Base-by-base conservation (phyloP, 2,888 invertebrate genomes). In the Cyrtodaria siliqua region DNA sequence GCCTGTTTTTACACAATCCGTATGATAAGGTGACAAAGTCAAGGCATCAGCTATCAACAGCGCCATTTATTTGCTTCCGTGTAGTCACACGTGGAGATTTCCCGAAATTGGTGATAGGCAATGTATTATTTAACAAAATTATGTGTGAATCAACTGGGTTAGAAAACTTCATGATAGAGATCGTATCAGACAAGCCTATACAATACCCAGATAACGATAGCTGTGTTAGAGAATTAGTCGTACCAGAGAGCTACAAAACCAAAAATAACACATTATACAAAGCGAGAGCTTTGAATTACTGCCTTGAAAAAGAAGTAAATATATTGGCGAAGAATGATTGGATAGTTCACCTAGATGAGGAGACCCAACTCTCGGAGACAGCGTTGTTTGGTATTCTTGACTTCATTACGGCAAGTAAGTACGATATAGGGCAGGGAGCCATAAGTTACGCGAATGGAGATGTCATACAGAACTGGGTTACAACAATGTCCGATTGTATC, bases 281-380 rank as follows among this genome's bases (percentile, higher is more conserved):
- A 71, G 86, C 87, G 1, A 67, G 86, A 18, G 86, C 87, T 2
- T 64, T 87, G 23, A 83, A 87, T 55, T 87, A 85, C 38, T 86
- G 83, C 59, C 60, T 84, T 16, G 84, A 85, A 53, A 62, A 29
- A n/a, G 67, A 69, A 18, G 74, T 88, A 12, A 80, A 83, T 56
- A 67, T 68, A 2, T 71, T 86, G 18, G 67, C 74, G 1, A 74
- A 79, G 44, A 81, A 86, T 55, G 87, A 86, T 62, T 88, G 87
- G 86, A 84, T 88, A 26, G 84, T 88, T 12, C 88, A 88, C 69
- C 67, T 88, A 26, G 88, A 88, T 60, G 88, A 88, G 67, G 88
- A 88, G 64, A 86, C 87, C 8, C 44, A 86, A 0, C 64, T 88
- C 12, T 86, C 88, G 0, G 82, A 84, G 57, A 69, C 72, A 14